These are phyloP conservation scores for Hystrix brachyura DNA, from an alignment of 2,113 vertebrate species.

Conservation along the genomic window DNA sequence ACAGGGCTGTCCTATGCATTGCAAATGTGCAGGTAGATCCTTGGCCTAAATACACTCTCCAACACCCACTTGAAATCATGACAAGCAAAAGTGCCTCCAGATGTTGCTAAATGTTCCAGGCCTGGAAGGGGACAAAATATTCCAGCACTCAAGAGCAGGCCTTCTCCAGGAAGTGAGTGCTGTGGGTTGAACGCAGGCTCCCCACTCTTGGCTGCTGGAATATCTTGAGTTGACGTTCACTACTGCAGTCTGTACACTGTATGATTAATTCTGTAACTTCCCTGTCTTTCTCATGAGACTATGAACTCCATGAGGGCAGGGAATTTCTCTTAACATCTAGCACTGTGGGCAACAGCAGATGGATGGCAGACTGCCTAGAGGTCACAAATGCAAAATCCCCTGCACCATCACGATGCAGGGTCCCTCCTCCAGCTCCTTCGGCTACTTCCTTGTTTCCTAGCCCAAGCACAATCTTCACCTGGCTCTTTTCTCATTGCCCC, in stretches of 20 bases:
- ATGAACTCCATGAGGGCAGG: neutral
- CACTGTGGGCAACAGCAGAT: neutral
- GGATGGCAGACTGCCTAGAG: neutral
- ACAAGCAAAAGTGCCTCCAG: neutral
- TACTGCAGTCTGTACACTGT: neutral
- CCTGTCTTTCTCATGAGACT: neutral
- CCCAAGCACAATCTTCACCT: neutral
- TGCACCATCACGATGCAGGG: no score
- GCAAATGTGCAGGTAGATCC: neutral
- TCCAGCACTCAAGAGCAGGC: neutral
- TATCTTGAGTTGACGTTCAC: no score
- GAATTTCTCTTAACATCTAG: neutral
- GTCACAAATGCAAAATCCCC: neutral
- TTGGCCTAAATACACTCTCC: neutral
- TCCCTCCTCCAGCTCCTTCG: no score
- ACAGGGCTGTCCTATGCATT: neutral
- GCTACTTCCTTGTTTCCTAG: neutral
- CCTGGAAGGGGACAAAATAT: neutral
- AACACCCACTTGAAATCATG: rapidly evolving
- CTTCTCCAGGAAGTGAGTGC: neutral
- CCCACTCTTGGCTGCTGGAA: rapidly evolving
- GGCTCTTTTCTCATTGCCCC: neutral
- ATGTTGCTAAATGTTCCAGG: neutral
- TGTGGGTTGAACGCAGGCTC: neutral
- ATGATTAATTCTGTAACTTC: neutral